phyloP scores from a whole-genome alignment of 1,140 invertebrate genomes.

The Popillia japonica region DNA sequence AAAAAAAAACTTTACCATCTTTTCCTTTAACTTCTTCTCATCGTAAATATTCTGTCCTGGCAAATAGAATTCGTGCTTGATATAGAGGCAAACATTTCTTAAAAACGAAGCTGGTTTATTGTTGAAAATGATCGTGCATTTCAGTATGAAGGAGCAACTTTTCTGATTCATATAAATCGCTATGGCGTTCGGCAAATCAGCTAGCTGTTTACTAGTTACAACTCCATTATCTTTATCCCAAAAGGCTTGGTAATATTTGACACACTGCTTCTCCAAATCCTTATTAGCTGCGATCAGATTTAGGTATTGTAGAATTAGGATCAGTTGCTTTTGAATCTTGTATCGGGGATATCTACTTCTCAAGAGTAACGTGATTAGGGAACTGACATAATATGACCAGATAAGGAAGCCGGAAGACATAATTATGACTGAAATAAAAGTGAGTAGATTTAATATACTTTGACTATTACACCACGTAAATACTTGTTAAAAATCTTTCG shows the following conservation, averaged over 20 bases:
- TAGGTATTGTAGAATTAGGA: background rate
- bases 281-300: background rate
- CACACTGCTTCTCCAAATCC: background rate
- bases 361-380: background rate
- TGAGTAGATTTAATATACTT: background rate
- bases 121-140: conserved; percentile 35
- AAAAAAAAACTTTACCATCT: conserved; percentile 51
- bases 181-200: background rate
- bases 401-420: conserved; percentile 27
- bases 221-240: conserved; percentile 15
- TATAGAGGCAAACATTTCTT: conserved; percentile 59
- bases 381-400: conserved; percentile 14
- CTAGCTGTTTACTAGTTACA: background rate
- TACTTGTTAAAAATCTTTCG: conserved; percentile 16
- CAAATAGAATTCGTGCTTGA: conserved; percentile 60
- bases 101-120: conserved; percentile 57
- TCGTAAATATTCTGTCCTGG: conserved; percentile 60
- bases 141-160: conserved; percentile 25
- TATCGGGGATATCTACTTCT: background rate
- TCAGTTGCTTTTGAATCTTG: conserved; percentile 21
- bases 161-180: conserved; percentile 19
- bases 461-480: background rate
- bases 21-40: conserved; percentile 59
- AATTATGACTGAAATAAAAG: background rate
- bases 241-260: conserved; percentile 35